phyloP scores from a whole-genome alignment of 2,888 invertebrate genomes.

The Dorcus parallelipipedus region DNA sequence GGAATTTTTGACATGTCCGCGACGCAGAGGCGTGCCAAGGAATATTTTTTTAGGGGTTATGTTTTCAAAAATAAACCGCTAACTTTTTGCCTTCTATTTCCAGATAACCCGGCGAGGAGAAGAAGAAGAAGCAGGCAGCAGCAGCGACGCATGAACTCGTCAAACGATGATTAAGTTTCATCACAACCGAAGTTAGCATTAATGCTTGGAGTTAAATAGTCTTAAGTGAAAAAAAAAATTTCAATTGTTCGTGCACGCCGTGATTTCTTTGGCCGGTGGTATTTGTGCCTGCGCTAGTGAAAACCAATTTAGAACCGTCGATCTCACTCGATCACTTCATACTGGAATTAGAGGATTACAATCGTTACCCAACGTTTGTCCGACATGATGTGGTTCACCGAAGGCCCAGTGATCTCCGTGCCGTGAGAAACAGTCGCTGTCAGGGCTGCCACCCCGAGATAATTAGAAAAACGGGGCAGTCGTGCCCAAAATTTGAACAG shows the following conservation, averaged over 20 bases:
- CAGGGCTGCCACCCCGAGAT: constrained; percentile 41
- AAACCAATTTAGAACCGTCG: too few relatives aligned
- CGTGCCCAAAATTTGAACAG: constrained; percentile 49
- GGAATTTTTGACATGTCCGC: constrained; percentile 14
- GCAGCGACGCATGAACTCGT: too few relatives aligned
- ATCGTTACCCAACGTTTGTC: constrained; percentile 34
- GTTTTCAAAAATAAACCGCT: constrained; percentile 10
- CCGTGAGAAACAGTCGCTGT: constrained; percentile 38
- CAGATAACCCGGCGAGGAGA: constrained; percentile 10
- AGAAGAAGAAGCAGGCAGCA: too few relatives aligned
- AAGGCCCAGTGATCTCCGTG: constrained; percentile 26
- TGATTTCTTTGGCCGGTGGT: too few relatives aligned
- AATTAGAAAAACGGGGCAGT: constrained; percentile 48
- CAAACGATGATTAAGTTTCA: too few relatives aligned
- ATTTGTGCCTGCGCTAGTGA: too few relatives aligned
- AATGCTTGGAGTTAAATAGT: too few relatives aligned
- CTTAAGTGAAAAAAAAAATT: too few relatives aligned
- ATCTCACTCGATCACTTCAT: constrained; percentile 22
- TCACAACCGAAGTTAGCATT: too few relatives aligned
- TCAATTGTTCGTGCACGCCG: too few relatives aligned
- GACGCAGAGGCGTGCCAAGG: constrained; percentile 13
- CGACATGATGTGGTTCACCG: constrained; percentile 32
- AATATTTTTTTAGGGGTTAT: constrained; percentile 14
- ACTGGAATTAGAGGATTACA: constrained; percentile 44
- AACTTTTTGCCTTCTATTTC: constrained; percentile 16